phyloP scores from a whole-genome alignment of 1,140 invertebrate species.

The Drosophila tristis region DNA sequence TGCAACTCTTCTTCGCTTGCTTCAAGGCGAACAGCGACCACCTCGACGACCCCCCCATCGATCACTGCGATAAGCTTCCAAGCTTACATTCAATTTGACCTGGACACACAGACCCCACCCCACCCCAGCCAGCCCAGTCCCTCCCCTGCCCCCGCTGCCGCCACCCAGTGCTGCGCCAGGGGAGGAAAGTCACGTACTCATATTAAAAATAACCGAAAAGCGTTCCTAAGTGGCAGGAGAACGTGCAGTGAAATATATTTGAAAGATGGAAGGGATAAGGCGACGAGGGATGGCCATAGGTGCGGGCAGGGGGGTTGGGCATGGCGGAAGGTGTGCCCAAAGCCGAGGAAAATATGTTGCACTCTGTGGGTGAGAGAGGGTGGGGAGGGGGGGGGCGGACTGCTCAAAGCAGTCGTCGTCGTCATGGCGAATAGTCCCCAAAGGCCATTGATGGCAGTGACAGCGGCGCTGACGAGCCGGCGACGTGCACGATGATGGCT shows the following conservation, averaged over 20 bases:
- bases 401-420: slow-evolving; percentile 32
- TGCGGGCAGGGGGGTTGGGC: slow-evolving; percentile 1
- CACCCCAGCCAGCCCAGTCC: background rate
- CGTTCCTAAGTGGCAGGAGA: slow-evolving; percentile 75
- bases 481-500: slow-evolving; percentile 58
- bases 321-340: background rate
- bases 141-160: too few species aligned
- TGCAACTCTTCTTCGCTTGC: too few species aligned
- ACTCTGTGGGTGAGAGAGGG: background rate
- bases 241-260: slow-evolving; percentile 79
- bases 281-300: slow-evolving; percentile 11
- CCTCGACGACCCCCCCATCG: too few species aligned
- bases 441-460: slow-evolving; percentile 19
- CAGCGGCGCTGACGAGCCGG: slow-evolving; percentile 23
- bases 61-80: too few species aligned
- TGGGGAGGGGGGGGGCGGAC: background rate
- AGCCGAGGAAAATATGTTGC: background rate
- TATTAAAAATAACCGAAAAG: slow-evolving; percentile 82
- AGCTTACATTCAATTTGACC: too few species aligned
- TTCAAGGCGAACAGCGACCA: too few species aligned
- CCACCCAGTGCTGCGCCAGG: slow-evolving; percentile 11
- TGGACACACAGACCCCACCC: background rate
- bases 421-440: slow-evolving; percentile 52
- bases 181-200: slow-evolving; percentile 74
- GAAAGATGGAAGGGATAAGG: slow-evolving; percentile 16